Percentiles rank a stretch among this genome's conserved stretches.
phyloP scores from a whole-genome alignment of 2,797 vertebrate genomes.

The Thamnophis elegans region DNA sequence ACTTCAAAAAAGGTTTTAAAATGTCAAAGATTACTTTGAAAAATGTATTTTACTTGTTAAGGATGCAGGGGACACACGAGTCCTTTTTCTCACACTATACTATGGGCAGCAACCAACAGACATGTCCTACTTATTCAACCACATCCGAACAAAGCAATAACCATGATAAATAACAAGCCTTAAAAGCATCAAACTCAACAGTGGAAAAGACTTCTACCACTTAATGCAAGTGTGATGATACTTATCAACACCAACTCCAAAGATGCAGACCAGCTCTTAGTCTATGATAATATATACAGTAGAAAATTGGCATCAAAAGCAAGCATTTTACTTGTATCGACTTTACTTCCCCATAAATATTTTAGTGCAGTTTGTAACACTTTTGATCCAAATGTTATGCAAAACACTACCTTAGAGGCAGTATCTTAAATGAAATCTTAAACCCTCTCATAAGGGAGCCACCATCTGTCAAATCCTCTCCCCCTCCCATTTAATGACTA shows the following conservation, averaged over 20 bases:
- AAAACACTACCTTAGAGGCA: constrained; percentile 52
- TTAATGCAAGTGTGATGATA: no score
- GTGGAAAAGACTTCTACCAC: background rate
- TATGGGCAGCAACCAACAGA: background rate
- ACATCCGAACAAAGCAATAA: background rate
- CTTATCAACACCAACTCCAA: background rate
- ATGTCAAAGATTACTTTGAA: background rate
- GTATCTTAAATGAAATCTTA: constrained; percentile 48
- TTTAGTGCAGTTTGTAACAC: background rate
- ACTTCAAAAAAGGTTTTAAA: background rate
- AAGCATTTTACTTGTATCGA: background rate
- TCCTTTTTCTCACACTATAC: background rate
- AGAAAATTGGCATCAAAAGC: background rate
- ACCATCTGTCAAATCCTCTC: constrained; percentile 33
- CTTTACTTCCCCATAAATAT: constrained; percentile 17
- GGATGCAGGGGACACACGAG: background rate
- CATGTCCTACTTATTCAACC: background rate
- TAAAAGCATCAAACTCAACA: background rate
- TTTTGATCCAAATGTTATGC: constrained; percentile 41
- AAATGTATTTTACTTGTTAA: no score
- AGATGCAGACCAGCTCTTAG: background rate
- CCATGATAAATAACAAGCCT: background rate
- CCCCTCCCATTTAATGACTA: constrained; percentile 1
- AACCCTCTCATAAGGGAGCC: constrained; percentile 44
- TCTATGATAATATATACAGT: background rate